phyloP scores from a whole-genome alignment of 2,797 vertebrate genomes.

The Lophius americanus region DNA sequence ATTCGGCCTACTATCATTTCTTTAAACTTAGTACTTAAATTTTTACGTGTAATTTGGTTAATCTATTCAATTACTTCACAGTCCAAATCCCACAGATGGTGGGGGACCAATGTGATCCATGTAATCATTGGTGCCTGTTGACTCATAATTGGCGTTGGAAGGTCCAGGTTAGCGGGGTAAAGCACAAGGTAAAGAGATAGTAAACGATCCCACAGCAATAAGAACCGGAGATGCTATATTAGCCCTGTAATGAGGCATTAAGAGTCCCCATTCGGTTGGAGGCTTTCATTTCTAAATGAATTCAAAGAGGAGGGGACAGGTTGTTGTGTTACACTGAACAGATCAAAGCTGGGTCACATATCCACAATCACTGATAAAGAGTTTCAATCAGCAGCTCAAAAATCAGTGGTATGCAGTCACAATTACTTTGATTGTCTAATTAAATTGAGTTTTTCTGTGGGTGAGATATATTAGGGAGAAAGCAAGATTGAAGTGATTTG shows the following conservation, averaged over 20 bases:
- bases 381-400: slow-evolving; percentile 37
- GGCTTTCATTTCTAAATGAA: slow-evolving; percentile 28
- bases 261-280: slow-evolving; percentile 35
- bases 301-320: slow-evolving; percentile 23
- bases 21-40: background rate
- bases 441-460: too few relatives aligned
- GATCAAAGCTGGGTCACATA: slow-evolving; percentile 21
- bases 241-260: slow-evolving; percentile 65
- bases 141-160: slow-evolving; percentile 58
- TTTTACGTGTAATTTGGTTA: background rate
- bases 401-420: background rate
- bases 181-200: slow-evolving; percentile 59
- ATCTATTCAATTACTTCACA: slow-evolving; percentile 13
- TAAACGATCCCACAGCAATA: slow-evolving; percentile 69
- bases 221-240: slow-evolving; percentile 69
- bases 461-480: too few relatives aligned
- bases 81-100: slow-evolving; percentile 55
- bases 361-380: slow-evolving; percentile 12
- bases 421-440: too few relatives aligned
- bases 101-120: slow-evolving; percentile 39
- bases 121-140: slow-evolving; percentile 35
- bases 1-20: background rate
- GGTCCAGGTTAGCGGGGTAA: slow-evolving; percentile 57
- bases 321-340: slow-evolving; percentile 11
- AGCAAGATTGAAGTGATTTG: too few relatives aligned